Base-by-base conservation (phyloP, 2,113 vertebrate species). In the Microcebus jonahi region DNA sequence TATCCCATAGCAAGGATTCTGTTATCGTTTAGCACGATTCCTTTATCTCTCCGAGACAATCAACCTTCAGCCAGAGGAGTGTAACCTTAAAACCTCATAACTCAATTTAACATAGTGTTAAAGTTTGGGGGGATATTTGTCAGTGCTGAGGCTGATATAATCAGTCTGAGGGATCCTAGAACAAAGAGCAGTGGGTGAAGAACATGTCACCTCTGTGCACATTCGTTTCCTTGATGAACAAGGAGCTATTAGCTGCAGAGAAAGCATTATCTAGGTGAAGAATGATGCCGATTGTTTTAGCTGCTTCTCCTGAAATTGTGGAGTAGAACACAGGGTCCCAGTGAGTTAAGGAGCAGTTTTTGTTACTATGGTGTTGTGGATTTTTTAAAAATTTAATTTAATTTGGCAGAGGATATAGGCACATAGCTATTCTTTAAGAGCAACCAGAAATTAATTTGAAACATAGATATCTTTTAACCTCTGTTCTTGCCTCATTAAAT, bases 221-320 rank as follows among this genome's bases (percentile, higher is more conserved):
- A 99, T 99, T 97, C 92, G 91, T 99, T 98, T 98, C 98, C 98
- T 98, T 99, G 99, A 99, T 98, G 98, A 99, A 98, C 98, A 99
- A 97, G 98, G 98, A 97, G 97, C 98, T 98, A 98, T 98, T 98
- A 98, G 98, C 95, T 50, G 88, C 96, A 55, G 88, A 97, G 98
- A 97, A 98, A 96, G 98, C 98, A 94, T 98, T 98, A 98, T 98
- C 98, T 97, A 96, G 88, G 96, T 98, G 98, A 98, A 98, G 97
- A 97, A 98, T 97, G 98, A 97, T 71, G 93, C 92, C 5, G 92
- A 98, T 96, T 97, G 97, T 97, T 97, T 97, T 90, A 34, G 97
- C 97, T 90, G 96, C 96, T 98, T 97, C 98, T 94, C 91, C 94
- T 42, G 42, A 94, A 94, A 97, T 83, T 84, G 95, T 15, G 88